Evolutionary conservation across 2,113 vertebrate species (phyloP), one percentile per base, ranked within the genome.

Genomic region (Platysternon megacephalum): DNA sequence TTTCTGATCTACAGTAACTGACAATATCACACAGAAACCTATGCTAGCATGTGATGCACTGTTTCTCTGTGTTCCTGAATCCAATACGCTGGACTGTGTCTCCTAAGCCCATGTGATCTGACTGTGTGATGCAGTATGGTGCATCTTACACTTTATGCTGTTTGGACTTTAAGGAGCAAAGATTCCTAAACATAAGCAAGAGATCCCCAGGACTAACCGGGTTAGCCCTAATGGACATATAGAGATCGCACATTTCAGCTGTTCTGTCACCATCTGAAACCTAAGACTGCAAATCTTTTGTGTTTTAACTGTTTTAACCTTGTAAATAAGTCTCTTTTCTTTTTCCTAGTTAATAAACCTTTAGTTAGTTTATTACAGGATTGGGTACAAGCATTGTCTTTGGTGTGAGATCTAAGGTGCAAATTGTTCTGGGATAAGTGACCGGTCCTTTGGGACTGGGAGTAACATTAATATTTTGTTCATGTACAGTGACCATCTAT

Each of bases 21-120:
- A 17, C 91, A 76, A 2, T 5, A 6, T 72, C 26, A 11, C 17
- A 32, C 3, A 51, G 72, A 16, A 72, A 17, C 35, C 52, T 0
- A 0, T 2, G 46, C 44, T 55, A 72, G 68, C 32, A 22, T 4
- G 3, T 6, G n/a, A 84, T 74, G 65, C 24, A 26, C 35, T 14
- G 56, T 35, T 56, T 32, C 22, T 10, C 53, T 4, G 12, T 55
- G 28, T 65, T 39, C 29, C 78, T 42, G 56, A 65, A 16, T 2
- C 0, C 2, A 17, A 46, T 1, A 74, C 19, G 58, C 85, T 85
- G 13, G 1, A 1, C 26, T 58, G 0, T 0, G 24, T 29, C 68
- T 12, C 11, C 53, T 28, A 48, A 0, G 51, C 12, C 76, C 29
- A 78, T 42, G 72, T 61, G 14, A 4, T 10, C 83, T 0, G 3